Percentiles rank a stretch among this genome's conserved stretches.
These are phyloP conservation scores for Probosciger aterrimus DNA, from an alignment of 2,113 vertebrate species.

Conservation along the genomic window DNA sequence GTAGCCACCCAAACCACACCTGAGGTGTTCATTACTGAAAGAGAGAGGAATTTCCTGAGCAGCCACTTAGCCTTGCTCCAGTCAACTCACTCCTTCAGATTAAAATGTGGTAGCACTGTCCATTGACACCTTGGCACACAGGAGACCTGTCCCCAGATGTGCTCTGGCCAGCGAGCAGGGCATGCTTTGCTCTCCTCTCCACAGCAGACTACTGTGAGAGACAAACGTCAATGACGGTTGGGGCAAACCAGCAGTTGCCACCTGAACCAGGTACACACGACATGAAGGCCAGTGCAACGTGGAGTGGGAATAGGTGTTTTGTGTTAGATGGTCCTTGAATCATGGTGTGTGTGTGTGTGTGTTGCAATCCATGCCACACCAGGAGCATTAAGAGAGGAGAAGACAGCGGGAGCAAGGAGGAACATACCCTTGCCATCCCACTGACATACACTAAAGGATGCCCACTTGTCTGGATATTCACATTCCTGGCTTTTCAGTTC, in stretches of 20 bases:
- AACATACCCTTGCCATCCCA: background rate
- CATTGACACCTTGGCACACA: background rate
- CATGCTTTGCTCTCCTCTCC: background rate
- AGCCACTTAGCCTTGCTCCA: background rate
- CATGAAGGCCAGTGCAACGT: background rate
- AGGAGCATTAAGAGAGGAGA: background rate
- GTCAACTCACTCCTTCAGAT: background rate
- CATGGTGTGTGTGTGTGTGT: background rate
- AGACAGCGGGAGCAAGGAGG: background rate
- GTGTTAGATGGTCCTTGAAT: background rate
- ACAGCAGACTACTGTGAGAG: background rate
- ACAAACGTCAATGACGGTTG: accelerated
- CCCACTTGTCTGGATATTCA: background rate
- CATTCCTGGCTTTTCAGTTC: background rate
- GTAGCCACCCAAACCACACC: background rate
- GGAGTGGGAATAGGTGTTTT: background rate
- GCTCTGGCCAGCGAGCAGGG: background rate
- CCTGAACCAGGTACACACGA: accelerated
- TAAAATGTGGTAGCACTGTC: background rate
- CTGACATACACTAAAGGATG: background rate
- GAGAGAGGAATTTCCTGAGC: background rate
- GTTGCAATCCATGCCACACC: background rate
- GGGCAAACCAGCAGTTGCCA: background rate
- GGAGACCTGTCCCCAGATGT: background rate
- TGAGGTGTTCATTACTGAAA: background rate